phyloP scores from a whole-genome alignment of 2,797 vertebrate species.

The Sandelia bainsii region DNA sequence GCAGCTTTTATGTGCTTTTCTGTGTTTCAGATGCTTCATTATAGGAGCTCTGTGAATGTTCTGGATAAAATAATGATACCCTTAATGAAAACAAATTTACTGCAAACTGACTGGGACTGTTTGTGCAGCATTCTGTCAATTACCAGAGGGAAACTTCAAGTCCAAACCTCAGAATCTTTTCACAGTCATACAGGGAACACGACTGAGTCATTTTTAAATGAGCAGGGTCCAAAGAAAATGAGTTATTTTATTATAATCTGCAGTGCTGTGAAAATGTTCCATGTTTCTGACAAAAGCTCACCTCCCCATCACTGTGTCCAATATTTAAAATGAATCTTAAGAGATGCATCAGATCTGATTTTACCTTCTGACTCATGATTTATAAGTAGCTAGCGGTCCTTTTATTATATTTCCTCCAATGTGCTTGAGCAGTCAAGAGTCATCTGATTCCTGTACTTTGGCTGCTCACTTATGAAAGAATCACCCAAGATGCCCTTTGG shows the following conservation, averaged over 20 bases:
- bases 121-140: slow-evolving; percentile 39
- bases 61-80: slow-evolving; percentile 47
- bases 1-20: slow-evolving; percentile 51
- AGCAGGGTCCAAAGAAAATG: neutral
- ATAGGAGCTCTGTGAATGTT: slow-evolving; percentile 31
- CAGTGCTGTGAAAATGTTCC: neutral
- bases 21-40: slow-evolving; percentile 53
- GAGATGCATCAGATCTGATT: slow-evolving; percentile 13
- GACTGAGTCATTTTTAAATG: slow-evolving; percentile 13
- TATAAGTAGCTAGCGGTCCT: neutral
- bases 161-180: slow-evolving; percentile 19
- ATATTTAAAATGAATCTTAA: neutral
- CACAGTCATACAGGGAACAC: neutral
- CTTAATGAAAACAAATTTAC: slow-evolving; percentile 55
- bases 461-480: slow-evolving; percentile 11
- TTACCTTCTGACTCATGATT: slow-evolving; percentile 24
- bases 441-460: slow-evolving; percentile 2
- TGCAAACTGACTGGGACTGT: slow-evolving; percentile 17
- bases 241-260: neutral
- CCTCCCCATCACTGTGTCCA: neutral
- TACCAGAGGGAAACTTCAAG: slow-evolving; percentile 1
- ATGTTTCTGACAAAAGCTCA: neutral
- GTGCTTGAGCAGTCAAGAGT: neutral
- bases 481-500: slow-evolving; percentile 15
- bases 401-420: neutral